Percentiles rank a stretch among this genome's conserved stretches.
Conservation (phyloP, 1,140 invertebrate species). For the Spodoptera frugiperda region DNA sequence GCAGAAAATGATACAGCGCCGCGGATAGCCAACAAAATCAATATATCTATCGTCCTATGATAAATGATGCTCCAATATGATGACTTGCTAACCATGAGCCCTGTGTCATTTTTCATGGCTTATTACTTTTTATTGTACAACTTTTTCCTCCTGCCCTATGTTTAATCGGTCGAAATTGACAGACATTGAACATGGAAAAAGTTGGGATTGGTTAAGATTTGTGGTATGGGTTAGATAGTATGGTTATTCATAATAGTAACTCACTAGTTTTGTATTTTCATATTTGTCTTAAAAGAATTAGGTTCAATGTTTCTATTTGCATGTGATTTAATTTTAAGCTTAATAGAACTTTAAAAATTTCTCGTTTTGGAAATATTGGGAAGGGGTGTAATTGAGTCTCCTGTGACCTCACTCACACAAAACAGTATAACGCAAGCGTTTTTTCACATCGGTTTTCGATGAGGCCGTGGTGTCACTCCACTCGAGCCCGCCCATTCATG, state of each 20-base stretch:
- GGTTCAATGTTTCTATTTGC: too few species aligned
- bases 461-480: too few species aligned
- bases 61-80: constrained; percentile 64
- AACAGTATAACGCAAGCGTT: too few species aligned
- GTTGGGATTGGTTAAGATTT: constrained; percentile 10
- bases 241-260: neutral
- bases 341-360: too few species aligned
- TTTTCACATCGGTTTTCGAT: too few species aligned
- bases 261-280: neutral
- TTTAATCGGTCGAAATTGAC: constrained; percentile 38
- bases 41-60: constrained; percentile 51
- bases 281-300: neutral
- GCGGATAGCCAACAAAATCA: constrained; percentile 25
- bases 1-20: neutral
- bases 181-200: constrained; percentile 11
- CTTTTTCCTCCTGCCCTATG: constrained; percentile 44
- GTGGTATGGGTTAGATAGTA: neutral
- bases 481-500: too few species aligned
- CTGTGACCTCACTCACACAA: too few species aligned
- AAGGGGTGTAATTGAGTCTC: too few species aligned
- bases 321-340: too few species aligned
- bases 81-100: constrained; percentile 66
- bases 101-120: constrained; percentile 68
- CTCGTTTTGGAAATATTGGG: too few species aligned
- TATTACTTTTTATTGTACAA: constrained; percentile 64